These are phyloP conservation scores for Latrodectus hesperus DNA, from an alignment of 2,888 invertebrate species.

Conservation along the genomic window DNA sequence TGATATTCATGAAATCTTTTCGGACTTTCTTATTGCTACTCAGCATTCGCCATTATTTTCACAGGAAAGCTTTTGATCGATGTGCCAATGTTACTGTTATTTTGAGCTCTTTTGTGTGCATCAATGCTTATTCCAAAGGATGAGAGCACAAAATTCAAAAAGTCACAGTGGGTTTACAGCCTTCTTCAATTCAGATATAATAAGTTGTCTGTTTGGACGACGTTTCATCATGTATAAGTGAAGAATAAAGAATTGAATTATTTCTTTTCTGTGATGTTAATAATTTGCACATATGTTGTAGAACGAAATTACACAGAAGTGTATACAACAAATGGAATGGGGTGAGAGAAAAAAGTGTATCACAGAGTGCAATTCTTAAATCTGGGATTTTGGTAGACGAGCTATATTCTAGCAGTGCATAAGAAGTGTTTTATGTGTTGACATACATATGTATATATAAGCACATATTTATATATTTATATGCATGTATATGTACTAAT, in stretches of 20 bases:
- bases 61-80: constrained; percentile 48
- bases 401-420: constrained; percentile 63
- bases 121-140: constrained; percentile 54
- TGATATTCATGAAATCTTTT: constrained; percentile 54
- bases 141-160: constrained; percentile 56
- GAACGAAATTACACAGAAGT: constrained; percentile 65
- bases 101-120: constrained; percentile 55
- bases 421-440: constrained; percentile 52
- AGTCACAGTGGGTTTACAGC: constrained; percentile 57
- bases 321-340: constrained; percentile 66
- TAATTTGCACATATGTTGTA: constrained; percentile 54
- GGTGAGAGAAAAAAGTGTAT: constrained; percentile 65
- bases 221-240: constrained; percentile 59
- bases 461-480: constrained; percentile 47
- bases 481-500: constrained; percentile 50
- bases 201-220: constrained; percentile 66
- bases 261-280: constrained; percentile 33
- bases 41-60: constrained; percentile 37
- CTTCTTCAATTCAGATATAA: constrained; percentile 61
- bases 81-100: constrained; percentile 54
- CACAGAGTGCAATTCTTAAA: constrained; percentile 67
- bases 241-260: constrained; percentile 38
- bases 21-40: constrained; percentile 41
- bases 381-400: constrained; percentile 64
- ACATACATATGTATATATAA: constrained; percentile 41